Conservation (phyloP, 1,140 invertebrate genomes). For the Lerema accius region DNA sequence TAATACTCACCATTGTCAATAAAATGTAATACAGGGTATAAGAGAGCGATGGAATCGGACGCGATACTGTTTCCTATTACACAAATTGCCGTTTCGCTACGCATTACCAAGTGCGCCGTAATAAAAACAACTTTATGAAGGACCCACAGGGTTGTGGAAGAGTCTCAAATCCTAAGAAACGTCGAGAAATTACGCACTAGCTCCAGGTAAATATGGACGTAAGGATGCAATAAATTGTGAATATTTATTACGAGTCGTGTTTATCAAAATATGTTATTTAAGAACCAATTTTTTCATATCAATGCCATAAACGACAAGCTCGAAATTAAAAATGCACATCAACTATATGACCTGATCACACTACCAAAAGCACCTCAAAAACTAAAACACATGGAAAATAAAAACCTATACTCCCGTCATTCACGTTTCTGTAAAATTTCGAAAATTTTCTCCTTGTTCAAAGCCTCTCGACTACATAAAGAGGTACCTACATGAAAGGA, state of each 20-base stretch:
- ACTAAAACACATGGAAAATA: not conserved
- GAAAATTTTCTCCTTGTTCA: slow-evolving; percentile 8
- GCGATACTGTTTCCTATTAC: slow-evolving; percentile 32
- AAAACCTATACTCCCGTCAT: not conserved
- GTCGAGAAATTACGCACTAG: not conserved
- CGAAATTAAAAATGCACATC: no score
- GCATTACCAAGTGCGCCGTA: slow-evolving; percentile 41
- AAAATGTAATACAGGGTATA: slow-evolving; percentile 28
- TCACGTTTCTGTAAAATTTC: not conserved
- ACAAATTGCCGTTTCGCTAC: slow-evolving; percentile 37
- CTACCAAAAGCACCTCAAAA: not conserved
- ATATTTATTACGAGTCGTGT: no score
- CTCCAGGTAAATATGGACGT: no score
- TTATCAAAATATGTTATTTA: no score
- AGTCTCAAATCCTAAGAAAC: no score
- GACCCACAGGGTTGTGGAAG: slow-evolving; percentile 12
- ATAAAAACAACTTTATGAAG: slow-evolving; percentile 49
- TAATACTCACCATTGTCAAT: slow-evolving; percentile 9
- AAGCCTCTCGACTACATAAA: slow-evolving; percentile 20
- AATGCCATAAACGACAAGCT: no score
- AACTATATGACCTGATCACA: no score
- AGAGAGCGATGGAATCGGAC: slow-evolving; percentile 35
- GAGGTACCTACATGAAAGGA: slow-evolving; percentile 1
- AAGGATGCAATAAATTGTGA: no score
- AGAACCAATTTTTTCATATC: no score